Base-by-base conservation (phyloP, 2,113 vertebrate genomes). In the Neogobius melanostomus region DNA sequence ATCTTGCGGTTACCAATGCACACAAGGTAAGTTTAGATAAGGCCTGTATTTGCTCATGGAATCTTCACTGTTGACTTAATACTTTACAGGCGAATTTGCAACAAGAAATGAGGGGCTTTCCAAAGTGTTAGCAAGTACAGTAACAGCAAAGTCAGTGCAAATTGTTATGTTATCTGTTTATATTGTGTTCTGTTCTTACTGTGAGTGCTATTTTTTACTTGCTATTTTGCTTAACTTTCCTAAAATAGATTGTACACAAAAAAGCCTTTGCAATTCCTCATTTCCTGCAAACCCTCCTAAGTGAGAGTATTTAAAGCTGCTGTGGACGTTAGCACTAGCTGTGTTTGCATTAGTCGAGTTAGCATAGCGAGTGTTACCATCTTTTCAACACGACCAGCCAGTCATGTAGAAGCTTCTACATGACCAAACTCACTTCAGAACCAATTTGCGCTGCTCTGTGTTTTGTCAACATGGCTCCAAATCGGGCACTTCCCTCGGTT, bases 361-460 rank as follows among this genome's bases (percentile, higher is more conserved):
- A 36, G 28, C 28, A 36, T 36, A 36, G 28, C 28, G 28, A 36
- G 28, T 36, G 28, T 36, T 36, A 36, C 28, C 28, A 36, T 12
- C 17, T 80, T 81, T 70, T 79, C 54, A 82, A 67, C 57, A 51
- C 3, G 0, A 64, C 57, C 62, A 76, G 56, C 12, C 28, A 36
- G 28, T 36, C 28, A 21, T 21, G 21, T 21, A 21, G 28, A 3
- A n/a, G 43, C 59, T 57, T 69, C 11, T 69, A 8, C 75, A 85
- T 80, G 82, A 51, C 77, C 11, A 0, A 21, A 17, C 61, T 62
- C 44, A 71, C 73, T 61, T 56, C 16, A 45, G 36, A 74, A 36
- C 62, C 52, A 80, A 73, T 72, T 76, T 83, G 81, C 78, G 77
- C 74, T 0, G 60, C 59, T 81, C 75, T 43, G 71, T 82, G 60